A percentile compares a stretch with the other conserved stretches of the same genome.
phyloP scores from a whole-genome alignment of 2,113 vertebrate genomes.

The Crotalus viridis region DNA sequence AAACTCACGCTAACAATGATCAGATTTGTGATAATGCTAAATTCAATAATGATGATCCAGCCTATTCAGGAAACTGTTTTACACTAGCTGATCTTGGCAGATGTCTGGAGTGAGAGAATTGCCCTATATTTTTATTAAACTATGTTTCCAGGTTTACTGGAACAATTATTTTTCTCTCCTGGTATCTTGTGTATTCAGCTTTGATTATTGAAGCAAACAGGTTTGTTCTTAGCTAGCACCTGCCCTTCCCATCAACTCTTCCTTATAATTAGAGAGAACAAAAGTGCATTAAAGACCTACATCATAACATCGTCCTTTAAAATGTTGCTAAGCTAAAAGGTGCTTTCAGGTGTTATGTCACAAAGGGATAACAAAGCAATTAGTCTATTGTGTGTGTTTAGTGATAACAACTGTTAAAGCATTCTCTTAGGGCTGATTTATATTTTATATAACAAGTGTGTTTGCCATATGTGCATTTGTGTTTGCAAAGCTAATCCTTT shows the following conservation, averaged over 20 bases:
- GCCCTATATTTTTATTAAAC: slow-evolving; percentile 51
- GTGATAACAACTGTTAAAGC: background rate
- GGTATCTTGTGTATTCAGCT: background rate
- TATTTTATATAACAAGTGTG: background rate
- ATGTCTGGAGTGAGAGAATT: slow-evolving; percentile 39
- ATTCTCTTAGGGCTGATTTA: background rate
- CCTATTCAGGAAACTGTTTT: slow-evolving; percentile 54
- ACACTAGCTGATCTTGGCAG: slow-evolving; percentile 50
- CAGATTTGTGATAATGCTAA: slow-evolving; percentile 48
- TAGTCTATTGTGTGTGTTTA: background rate
- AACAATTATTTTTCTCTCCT: slow-evolving; percentile 53
- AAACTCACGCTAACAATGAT: slow-evolving; percentile 34
- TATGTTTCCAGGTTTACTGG: slow-evolving; percentile 49
- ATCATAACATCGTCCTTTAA: background rate
- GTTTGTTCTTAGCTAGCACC: slow-evolving; percentile 24
- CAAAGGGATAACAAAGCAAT: slow-evolving; percentile 16
- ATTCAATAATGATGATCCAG: slow-evolving; percentile 34
- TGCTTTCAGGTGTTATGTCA: background rate
- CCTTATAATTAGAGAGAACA: slow-evolving; percentile 25
- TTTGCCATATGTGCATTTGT: background rate
- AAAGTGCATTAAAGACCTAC: slow-evolving; percentile 4
- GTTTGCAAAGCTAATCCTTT: background rate
- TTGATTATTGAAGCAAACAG: background rate
- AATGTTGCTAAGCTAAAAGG: slow-evolving; percentile 3
- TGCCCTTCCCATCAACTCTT: background rate